Evolutionary conservation across 2,797 vertebrate species (phyloP).

Genomic region (Myripristis jacobus): DNA sequence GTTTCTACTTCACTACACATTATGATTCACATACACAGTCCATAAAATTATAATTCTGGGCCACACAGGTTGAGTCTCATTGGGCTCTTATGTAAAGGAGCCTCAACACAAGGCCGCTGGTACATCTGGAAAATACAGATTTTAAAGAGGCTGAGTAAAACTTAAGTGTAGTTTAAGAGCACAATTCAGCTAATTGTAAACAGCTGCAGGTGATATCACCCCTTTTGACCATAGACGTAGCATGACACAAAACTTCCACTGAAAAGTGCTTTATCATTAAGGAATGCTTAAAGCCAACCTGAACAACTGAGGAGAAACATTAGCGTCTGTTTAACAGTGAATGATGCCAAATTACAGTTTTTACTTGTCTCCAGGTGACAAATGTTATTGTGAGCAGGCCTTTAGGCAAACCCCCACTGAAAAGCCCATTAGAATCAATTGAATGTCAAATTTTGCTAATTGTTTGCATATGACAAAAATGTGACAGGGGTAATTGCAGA

Average conservation of each 20-base stretch:
- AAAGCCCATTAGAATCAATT: slow-evolving; percentile 70
- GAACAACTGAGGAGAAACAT: slow-evolving; percentile 32
- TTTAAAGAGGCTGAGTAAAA: slow-evolving; percentile 68
- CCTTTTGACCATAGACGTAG: slow-evolving; percentile 52
- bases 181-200: slow-evolving; percentile 72
- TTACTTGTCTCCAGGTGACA: slow-evolving; percentile 46
- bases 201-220: slow-evolving; percentile 77
- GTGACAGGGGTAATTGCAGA: slow-evolving; percentile 66
- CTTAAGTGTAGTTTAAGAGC: slow-evolving; percentile 57
- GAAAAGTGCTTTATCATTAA: slow-evolving; percentile 32
- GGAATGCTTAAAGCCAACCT: slow-evolving; percentile 17
- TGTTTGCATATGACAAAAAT: slow-evolving; percentile 72
- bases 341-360: slow-evolving; percentile 44
- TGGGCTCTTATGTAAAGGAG: slow-evolving; percentile 30
- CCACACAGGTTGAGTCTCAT: slow-evolving; percentile 34
- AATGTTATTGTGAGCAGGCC: slow-evolving; percentile 50
- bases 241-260: slow-evolving; percentile 35
- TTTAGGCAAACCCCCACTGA: slow-evolving; percentile 60
- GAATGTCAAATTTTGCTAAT: slow-evolving; percentile 64
- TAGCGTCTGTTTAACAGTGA: slow-evolving; percentile 56
- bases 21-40: slow-evolving; percentile 9
- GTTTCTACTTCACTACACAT: slow-evolving; percentile 3
- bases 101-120: slow-evolving; percentile 40
- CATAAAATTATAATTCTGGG: slow-evolving; percentile 28
- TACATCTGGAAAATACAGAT: slow-evolving; percentile 64